phyloP scores from a whole-genome alignment of 2,797 vertebrate genomes.

The Setipinna tenuifilis region DNA sequence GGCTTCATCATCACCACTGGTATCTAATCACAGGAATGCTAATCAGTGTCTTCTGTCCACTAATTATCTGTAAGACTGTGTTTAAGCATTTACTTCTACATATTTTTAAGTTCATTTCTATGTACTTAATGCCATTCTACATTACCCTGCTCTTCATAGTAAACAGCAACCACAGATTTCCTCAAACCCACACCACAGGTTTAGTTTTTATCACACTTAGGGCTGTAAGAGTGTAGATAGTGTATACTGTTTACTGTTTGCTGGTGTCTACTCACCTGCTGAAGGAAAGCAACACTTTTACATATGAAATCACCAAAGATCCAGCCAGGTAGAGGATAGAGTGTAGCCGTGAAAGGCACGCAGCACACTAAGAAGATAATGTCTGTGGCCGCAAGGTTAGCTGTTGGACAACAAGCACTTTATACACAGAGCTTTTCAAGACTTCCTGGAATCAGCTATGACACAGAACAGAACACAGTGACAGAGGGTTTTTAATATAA shows the following conservation, averaged over 20 bases:
- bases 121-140: neutral
- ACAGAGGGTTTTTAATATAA: neutral
- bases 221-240: neutral
- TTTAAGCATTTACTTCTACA: neutral
- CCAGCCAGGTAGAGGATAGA: conserved; percentile 83
- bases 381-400: conserved; percentile 82
- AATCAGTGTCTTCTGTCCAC: neutral
- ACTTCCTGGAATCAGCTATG: neutral
- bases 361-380: conserved; percentile 85
- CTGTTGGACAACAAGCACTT: conserved; percentile 56
- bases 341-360: conserved; percentile 83
- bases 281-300: conserved; percentile 83
- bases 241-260: neutral
- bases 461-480: neutral
- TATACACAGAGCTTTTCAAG: neutral
- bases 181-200: neutral
- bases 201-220: no score
- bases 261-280: conserved; percentile 72
- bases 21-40: neutral
- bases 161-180: neutral
- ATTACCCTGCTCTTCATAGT: no score
- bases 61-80: neutral
- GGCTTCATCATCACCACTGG: neutral
- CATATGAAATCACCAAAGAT: conserved; percentile 86
- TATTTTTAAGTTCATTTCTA: neutral